Evolutionary conservation across 1,140 invertebrate species (phyloP).

Genomic region (Brachionus koreanus): DNA sequence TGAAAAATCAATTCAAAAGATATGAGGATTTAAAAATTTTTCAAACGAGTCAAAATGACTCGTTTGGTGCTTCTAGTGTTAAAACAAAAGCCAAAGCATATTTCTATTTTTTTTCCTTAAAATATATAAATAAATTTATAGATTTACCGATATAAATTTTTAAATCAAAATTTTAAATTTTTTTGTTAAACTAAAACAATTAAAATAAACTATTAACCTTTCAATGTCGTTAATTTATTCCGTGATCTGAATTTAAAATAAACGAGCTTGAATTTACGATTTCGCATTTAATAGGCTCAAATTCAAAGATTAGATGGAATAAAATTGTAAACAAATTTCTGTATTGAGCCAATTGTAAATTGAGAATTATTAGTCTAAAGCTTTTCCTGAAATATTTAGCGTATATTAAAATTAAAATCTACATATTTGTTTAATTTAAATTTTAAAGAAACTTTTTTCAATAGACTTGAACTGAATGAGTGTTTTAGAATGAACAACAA

Average conservation of each 20-base stretch:
- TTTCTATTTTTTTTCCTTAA: too few relatives aligned
- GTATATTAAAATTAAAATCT: background rate
- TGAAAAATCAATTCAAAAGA: too few relatives aligned
- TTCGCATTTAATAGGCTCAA: background rate
- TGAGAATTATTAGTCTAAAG: background rate
- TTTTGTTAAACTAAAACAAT: background rate
- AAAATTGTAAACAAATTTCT: background rate
- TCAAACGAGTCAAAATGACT: too few relatives aligned
- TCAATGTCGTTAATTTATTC: background rate
- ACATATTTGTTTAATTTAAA: background rate
- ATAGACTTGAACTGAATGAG: too few relatives aligned
- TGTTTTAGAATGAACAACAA: too few relatives aligned
- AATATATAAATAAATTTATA: too few relatives aligned
- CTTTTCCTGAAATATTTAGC: background rate
- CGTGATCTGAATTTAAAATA: background rate
- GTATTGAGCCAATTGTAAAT: background rate
- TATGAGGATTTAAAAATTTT: too few relatives aligned
- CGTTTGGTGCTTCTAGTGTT: too few relatives aligned
- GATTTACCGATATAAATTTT: too few relatives aligned
- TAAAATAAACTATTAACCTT: background rate
- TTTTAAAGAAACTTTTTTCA: too few relatives aligned
- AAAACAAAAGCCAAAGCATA: too few relatives aligned
- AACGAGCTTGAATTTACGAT: background rate
- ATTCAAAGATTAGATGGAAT: background rate
- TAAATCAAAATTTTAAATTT: background rate